These are phyloP conservation scores for Microcebus lehilahytsara DNA, from an alignment of 2,113 vertebrate genomes.

Conservation along the genomic window DNA sequence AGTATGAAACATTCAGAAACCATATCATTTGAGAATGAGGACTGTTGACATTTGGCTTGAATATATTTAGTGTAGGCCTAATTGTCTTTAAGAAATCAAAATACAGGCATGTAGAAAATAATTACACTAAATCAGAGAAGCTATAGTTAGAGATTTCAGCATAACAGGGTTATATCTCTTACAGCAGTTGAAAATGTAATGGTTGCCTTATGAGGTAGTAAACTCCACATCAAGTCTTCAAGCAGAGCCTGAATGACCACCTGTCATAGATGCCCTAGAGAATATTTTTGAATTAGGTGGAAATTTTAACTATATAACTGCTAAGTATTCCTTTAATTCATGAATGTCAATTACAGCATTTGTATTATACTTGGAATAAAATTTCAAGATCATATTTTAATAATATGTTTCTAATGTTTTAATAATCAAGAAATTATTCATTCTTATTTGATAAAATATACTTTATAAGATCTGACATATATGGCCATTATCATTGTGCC, in stretches of 20 bases:
- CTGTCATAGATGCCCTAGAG: background rate
- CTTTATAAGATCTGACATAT: background rate
- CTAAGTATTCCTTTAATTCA: background rate
- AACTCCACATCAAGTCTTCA: background rate
- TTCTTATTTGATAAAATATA: background rate
- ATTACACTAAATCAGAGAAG: background rate
- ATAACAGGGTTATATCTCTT: background rate
- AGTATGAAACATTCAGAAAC: background rate
- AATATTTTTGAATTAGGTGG: background rate
- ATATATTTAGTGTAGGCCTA: background rate
- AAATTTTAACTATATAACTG: background rate
- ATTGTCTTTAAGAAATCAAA: conserved; percentile 35
- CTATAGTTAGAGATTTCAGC: background rate
- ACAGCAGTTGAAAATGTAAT: background rate
- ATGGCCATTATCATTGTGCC: background rate
- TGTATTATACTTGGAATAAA: background rate
- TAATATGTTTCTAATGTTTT: background rate
- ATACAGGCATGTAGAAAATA: background rate
- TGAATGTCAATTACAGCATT: background rate
- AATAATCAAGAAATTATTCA: background rate
- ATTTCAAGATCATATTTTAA: background rate
- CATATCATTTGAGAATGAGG: background rate
- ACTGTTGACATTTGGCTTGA: background rate
- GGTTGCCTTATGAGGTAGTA: background rate
- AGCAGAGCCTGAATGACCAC: background rate